phyloP scores from a whole-genome alignment of 53 echinoderm and acorn worm species.

The Echinometra lucunter region DNA sequence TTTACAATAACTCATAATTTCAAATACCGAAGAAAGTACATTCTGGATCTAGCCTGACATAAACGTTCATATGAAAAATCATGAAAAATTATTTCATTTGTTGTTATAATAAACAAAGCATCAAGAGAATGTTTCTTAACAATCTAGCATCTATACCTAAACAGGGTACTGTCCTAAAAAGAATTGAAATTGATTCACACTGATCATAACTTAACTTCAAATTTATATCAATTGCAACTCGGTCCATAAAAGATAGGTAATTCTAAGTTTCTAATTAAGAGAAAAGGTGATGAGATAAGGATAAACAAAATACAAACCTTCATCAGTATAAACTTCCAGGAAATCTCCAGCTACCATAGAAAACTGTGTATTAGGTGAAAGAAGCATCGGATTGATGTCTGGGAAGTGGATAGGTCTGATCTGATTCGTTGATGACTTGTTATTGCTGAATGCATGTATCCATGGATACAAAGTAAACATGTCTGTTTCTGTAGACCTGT shows the following conservation, averaged over 20 bases:
- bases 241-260: too few species aligned
- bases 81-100: too few species aligned
- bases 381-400: slow-evolving; percentile 83
- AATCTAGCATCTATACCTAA: neutral
- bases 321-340: slow-evolving; percentile 86
- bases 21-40: too few species aligned
- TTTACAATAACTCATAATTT: too few species aligned
- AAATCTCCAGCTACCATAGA: slow-evolving; percentile 98
- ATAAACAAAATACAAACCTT: slow-evolving; percentile 72
- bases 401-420: slow-evolving; percentile 81
- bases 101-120: too few species aligned
- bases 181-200: too few species aligned
- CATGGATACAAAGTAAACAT: slow-evolving; percentile 88
- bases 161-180: neutral
- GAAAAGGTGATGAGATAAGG: neutral
- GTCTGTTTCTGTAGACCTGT: slow-evolving; percentile 77
- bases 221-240: too few species aligned
- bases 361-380: slow-evolving; percentile 78
- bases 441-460: slow-evolving; percentile 88
- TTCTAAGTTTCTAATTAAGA: too few species aligned
- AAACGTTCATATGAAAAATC: too few species aligned
- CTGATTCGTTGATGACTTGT: slow-evolving; percentile 78
- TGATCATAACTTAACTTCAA: too few species aligned
- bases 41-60: too few species aligned
- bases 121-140: too few species aligned